phyloP scores from a whole-genome alignment of 2,113 vertebrate genomes.

The Apeltes quadracus region DNA sequence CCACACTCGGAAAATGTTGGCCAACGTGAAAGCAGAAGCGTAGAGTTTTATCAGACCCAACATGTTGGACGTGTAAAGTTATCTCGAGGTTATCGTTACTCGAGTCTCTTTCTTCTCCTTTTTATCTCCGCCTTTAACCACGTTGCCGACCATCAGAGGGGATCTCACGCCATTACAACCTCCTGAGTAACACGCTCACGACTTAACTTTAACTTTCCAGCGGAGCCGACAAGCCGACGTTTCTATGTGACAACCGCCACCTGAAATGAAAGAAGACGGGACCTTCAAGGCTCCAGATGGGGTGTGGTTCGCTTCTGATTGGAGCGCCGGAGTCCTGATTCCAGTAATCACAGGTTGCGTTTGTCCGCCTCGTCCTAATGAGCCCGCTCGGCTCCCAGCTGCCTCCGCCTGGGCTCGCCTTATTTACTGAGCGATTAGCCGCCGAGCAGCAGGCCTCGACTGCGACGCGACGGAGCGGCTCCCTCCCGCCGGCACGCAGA shows the following conservation, averaged over 20 bases:
- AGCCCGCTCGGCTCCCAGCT: conserved; percentile 51
- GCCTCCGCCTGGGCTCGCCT: conserved; percentile 43
- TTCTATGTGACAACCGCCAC: too few relatives aligned
- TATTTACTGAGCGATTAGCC: conserved; percentile 58
- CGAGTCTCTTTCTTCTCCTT: too few relatives aligned
- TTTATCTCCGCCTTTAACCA: too few relatives aligned
- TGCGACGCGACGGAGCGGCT: conserved; percentile 9
- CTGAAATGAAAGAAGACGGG: background rate
- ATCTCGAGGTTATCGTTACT: too few relatives aligned
- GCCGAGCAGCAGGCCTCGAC: conserved; percentile 20
- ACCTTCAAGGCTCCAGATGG: conserved; percentile 15
- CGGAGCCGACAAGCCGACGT: too few relatives aligned
- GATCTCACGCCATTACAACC: too few relatives aligned
- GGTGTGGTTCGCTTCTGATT: conserved; percentile 21
- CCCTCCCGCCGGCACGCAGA: conserved; percentile 8
- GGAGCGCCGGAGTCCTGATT: conserved; percentile 26
- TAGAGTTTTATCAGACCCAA: background rate
- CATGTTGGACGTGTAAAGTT: too few relatives aligned
- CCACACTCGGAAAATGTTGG: conserved; percentile 13
- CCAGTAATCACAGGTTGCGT: conserved; percentile 44
- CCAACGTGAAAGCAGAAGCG: background rate
- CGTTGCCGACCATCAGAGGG: too few relatives aligned
- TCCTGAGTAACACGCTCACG: too few relatives aligned
- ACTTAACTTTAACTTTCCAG: too few relatives aligned
- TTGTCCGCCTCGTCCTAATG: conserved; percentile 47